Conservation (phyloP, 2,797 vertebrate genomes). For the Borostomias antarcticus region DNA sequence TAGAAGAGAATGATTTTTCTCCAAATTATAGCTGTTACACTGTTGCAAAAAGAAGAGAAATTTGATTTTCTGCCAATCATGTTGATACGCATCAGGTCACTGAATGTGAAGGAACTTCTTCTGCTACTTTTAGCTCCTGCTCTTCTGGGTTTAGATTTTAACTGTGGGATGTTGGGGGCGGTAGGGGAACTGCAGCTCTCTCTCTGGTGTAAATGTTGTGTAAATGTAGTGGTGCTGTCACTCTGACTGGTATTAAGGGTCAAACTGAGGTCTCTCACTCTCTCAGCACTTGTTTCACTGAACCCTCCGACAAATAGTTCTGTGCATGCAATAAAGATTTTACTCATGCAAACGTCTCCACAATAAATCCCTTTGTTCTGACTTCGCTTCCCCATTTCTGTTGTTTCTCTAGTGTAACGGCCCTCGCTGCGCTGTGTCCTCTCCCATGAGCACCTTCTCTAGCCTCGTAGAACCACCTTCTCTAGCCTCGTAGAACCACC, state of each 20-base stretch:
- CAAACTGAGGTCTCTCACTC: constrained; percentile 54
- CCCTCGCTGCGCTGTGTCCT: background rate
- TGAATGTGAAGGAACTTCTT: constrained; percentile 68
- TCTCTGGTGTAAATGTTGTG: constrained; percentile 77
- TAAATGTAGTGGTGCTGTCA: constrained; percentile 78
- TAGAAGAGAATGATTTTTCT: constrained; percentile 42
- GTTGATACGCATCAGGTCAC: constrained; percentile 57
- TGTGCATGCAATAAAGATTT: constrained; percentile 86
- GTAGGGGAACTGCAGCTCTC: constrained; percentile 47
- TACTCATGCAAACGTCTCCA: constrained; percentile 67
- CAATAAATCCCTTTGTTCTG: constrained; percentile 52
- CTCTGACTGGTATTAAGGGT: constrained; percentile 55
- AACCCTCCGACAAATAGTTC: constrained; percentile 71
- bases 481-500: too few relatives aligned
- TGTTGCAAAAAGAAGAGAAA: constrained; percentile 5
- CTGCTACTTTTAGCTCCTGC: constrained; percentile 44
- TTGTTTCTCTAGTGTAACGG: too few relatives aligned
- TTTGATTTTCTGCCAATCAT: constrained; percentile 30
- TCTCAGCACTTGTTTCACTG: constrained; percentile 69
- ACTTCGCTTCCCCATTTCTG: too few relatives aligned
- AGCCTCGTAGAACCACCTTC: too few relatives aligned
- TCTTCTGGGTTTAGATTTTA: constrained; percentile 52
- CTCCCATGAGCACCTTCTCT: too few relatives aligned
- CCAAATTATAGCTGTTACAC: constrained; percentile 38
- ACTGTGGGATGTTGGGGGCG: constrained; percentile 34